Base-by-base conservation (phyloP, 2,797 vertebrate species). In the Pelodytes ibericus region DNA sequence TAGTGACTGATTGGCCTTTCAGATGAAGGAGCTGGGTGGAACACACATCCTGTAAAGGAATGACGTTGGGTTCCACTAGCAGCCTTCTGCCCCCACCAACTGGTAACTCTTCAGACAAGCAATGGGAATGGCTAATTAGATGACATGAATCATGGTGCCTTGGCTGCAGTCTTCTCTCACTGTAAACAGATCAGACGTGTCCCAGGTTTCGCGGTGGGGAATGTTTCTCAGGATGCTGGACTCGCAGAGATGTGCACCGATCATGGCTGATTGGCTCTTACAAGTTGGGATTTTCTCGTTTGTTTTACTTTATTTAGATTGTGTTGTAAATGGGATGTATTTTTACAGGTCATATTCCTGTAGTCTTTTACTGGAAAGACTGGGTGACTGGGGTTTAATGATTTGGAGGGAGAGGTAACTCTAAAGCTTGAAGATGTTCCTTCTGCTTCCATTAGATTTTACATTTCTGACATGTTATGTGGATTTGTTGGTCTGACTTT, bases 1-100 rank as follows among this genome's bases (percentile, higher is more conserved):
- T 91, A 88, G 90, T 94, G 95, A 95, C 87, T 61, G 92, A 95
- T 94, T 92, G 91, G 80, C 88, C 91, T 88, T 84, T 88, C 88
- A 91, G 87, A 87, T 70, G 79, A 81, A 82, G 81, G 75, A 83
- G 87, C 92, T 88, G 86, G 89, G 87, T 82, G 86, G 80, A 86
- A 86, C 87, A 88, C 84, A 80, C 13, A 47, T 44, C 71, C 81
- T 78, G 81, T 74, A 79, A 9, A 76, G 80, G 80, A 83, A 86
- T 84, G 83, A 82, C 83, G 83, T 57, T 81, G 83, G 80, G 79
- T 67, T 61, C 77, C 72, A 9, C 70, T 39, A 78, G 66, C 77
- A 65, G 13, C 26, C 53, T 22, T 29, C 74, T 18, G 53, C 71
- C 53, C 78, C 79, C 80, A 49, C 77, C 33, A 30, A 1, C 1